phyloP scores from a whole-genome alignment of 2,888 invertebrate genomes.

The Caenorhabditis sp. region DNA sequence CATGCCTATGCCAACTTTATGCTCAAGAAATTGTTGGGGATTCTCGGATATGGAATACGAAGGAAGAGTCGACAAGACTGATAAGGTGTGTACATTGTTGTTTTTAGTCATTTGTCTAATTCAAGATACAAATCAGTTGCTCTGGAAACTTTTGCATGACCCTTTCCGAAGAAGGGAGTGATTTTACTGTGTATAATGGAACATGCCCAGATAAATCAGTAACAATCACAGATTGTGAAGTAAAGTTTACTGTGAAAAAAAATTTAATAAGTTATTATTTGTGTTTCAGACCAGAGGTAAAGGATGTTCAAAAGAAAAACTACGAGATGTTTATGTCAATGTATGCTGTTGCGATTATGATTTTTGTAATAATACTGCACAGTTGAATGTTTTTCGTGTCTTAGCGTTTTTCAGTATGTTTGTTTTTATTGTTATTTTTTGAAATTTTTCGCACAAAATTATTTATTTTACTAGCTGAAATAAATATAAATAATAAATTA shows the following conservation, averaged over 20 bases:
- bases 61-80: constrained; percentile 23
- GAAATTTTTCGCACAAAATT: neutral
- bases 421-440: too few relatives aligned
- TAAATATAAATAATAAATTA: constrained; percentile 9
- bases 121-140: constrained; percentile 31
- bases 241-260: too few relatives aligned
- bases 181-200: constrained; percentile 53
- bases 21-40: constrained; percentile 29
- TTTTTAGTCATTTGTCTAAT: neutral
- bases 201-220: constrained; percentile 45
- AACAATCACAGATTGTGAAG: constrained; percentile 39
- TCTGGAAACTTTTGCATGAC: constrained; percentile 51
- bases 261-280: too few relatives aligned
- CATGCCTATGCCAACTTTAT: neutral
- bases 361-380: constrained; percentile 34
- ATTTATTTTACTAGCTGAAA: constrained; percentile 6
- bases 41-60: constrained; percentile 37
- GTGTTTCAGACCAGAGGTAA: constrained; percentile 26
- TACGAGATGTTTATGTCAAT: constrained; percentile 38
- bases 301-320: constrained; percentile 42
- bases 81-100: neutral
- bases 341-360: constrained; percentile 57
- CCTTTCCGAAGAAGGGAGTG: constrained; percentile 43
- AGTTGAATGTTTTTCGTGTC: too few relatives aligned
- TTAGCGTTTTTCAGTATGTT: too few relatives aligned